phyloP scores from a whole-genome alignment of 2,888 invertebrate species.

The Aethes cnicana region DNA sequence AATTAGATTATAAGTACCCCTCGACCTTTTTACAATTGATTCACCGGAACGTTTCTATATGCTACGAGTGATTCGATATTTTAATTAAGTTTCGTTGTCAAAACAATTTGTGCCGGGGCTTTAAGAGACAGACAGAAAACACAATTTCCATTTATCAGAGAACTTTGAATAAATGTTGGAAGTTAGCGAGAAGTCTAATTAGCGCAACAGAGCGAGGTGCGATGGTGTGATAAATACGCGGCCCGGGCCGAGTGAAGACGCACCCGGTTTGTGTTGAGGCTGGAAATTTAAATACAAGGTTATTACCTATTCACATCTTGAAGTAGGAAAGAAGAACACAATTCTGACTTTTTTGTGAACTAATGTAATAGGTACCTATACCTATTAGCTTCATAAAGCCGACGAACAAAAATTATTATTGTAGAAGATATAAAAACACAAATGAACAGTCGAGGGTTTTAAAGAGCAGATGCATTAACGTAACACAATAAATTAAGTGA shows the following conservation, averaged over 20 bases:
- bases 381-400: too few relatives aligned
- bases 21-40: slow-evolving; percentile 16
- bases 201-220: slow-evolving; percentile 8
- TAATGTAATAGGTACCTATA: too few relatives aligned
- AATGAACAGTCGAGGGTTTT: slow-evolving; percentile 23
- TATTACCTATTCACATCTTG: too few relatives aligned
- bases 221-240: slow-evolving; percentile 12
- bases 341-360: too few relatives aligned
- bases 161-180: slow-evolving; percentile 20
- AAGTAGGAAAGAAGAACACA: too few relatives aligned
- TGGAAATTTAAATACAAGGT: too few relatives aligned
- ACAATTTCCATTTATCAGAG: slow-evolving; percentile 14
- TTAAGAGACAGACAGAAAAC: slow-evolving; percentile 5
- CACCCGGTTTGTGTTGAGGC: too few relatives aligned
- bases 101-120: slow-evolving; percentile 26
- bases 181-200: slow-evolving; percentile 26
- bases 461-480: slow-evolving; percentile 23
- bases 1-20: slow-evolving; percentile 7
- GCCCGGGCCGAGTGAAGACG: not conserved
- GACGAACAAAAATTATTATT: too few relatives aligned
- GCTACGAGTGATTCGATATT: not conserved
- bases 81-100: slow-evolving; percentile 28
- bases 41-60: not conserved
- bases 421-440: slow-evolving; percentile 1
- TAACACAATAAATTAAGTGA: slow-evolving; percentile 25